A percentile compares a stretch with the other conserved stretches of the same genome.
These are phyloP conservation scores for Penaeus vannamei DNA, from an alignment of 1,140 invertebrate genomes.

Conservation along the genomic window DNA sequence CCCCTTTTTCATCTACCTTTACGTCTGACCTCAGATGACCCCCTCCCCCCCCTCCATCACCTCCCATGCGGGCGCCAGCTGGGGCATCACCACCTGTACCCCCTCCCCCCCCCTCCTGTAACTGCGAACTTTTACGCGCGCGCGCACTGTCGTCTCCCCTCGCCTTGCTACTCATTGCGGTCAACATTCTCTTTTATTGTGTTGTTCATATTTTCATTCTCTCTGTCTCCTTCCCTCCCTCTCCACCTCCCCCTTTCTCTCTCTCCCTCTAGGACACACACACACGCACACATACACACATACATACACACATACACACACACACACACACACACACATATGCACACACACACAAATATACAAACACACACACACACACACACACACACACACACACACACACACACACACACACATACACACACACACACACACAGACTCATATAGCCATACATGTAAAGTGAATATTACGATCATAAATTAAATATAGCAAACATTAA, in stretches of 20 bases:
- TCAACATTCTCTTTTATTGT: too few relatives aligned
- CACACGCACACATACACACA: background rate
- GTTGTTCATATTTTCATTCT: background rate
- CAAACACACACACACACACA: background rate
- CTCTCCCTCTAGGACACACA: conserved; percentile 11
- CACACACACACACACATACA: too few relatives aligned
- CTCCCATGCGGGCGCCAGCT: too few relatives aligned
- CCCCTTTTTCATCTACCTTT: background rate
- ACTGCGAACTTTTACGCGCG: background rate
- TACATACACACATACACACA: background rate
- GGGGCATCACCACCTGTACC: background rate
- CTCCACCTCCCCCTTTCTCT: background rate
- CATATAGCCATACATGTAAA: too few relatives aligned
- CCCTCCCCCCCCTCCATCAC: background rate
- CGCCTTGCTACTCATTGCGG: background rate
- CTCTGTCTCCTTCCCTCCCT: background rate
- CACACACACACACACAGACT: too few relatives aligned
- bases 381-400: background rate
- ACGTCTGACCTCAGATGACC: background rate
- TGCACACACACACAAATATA: background rate
- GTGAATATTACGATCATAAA: too few relatives aligned
- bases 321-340: too few relatives aligned
- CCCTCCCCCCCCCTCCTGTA: background rate
- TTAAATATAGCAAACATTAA: too few relatives aligned
- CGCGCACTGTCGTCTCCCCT: background rate